Evolutionary conservation across 2,888 invertebrate species (phyloP).

Genomic region (Leptinotarsa peninsularis): DNA sequence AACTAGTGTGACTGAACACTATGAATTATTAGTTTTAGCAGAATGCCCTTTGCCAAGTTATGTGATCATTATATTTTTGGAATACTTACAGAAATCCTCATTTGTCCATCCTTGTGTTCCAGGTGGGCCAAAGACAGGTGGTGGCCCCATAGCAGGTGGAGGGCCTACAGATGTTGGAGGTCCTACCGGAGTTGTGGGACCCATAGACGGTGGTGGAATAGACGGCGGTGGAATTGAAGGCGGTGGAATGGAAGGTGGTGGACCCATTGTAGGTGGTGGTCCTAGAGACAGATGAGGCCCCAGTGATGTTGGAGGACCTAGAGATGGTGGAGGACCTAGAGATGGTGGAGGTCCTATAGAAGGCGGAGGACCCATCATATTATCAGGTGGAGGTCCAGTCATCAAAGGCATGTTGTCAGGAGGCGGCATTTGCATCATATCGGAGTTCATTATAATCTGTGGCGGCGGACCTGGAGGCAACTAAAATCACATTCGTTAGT

Average conservation of each 20-base stretch:
- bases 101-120: slow-evolving; percentile 57
- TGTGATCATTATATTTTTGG: neutral
- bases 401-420: slow-evolving; percentile 26
- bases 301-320: slow-evolving; percentile 8
- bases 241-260: slow-evolving; percentile 2
- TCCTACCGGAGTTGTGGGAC: slow-evolving; percentile 12
- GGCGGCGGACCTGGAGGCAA: slow-evolving; percentile 32
- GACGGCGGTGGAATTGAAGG: neutral
- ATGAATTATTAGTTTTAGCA: too few relatives aligned
- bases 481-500: neutral
- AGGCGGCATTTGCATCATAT: slow-evolving; percentile 42
- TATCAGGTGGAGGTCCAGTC: slow-evolving; percentile 35
- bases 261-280: slow-evolving; percentile 29
- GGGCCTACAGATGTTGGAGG: slow-evolving; percentile 19
- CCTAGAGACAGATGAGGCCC: slow-evolving; percentile 24
- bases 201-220: slow-evolving; percentile 5
- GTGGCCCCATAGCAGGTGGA: slow-evolving; percentile 20
- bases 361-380: slow-evolving; percentile 26
- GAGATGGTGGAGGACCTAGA: slow-evolving; percentile 2
- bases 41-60: too few relatives aligned
- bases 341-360: slow-evolving; percentile 21
- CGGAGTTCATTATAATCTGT: slow-evolving; percentile 35
- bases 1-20: too few relatives aligned
- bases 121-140: slow-evolving; percentile 54
- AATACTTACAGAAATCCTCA: slow-evolving; percentile 54